phyloP scores from a whole-genome alignment of 1,140 invertebrate species.

The Euura saliciscinereae region DNA sequence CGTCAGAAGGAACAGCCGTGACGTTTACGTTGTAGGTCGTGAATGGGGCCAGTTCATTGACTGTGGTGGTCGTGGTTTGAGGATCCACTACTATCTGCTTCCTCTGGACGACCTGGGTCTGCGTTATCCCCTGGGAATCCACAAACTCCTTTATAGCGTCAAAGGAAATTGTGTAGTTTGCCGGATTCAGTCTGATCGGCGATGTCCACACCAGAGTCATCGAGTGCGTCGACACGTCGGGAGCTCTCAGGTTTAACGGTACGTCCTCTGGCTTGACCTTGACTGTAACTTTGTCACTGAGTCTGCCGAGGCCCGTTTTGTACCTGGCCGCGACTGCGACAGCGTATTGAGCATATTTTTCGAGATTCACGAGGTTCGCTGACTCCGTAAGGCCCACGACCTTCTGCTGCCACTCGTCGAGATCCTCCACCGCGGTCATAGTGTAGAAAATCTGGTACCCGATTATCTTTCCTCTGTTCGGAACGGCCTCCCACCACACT shows the following conservation, averaged over 20 bases:
- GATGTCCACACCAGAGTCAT: slow-evolving; percentile 92
- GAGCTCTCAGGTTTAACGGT: slow-evolving; percentile 82
- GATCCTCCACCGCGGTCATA: slow-evolving; percentile 89
- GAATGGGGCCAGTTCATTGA: slow-evolving; percentile 89
- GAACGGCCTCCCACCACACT: slow-evolving; percentile 96
- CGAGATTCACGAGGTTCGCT: slow-evolving; percentile 87
- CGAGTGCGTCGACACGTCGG: slow-evolving; percentile 86
- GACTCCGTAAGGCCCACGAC: slow-evolving; percentile 86
- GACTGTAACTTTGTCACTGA: slow-evolving; percentile 82
- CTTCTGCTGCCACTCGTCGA: slow-evolving; percentile 90
- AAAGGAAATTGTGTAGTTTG: slow-evolving; percentile 90
- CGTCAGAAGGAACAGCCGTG: slow-evolving; percentile 85
- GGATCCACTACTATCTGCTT: slow-evolving; percentile 75
- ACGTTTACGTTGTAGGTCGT: slow-evolving; percentile 96
- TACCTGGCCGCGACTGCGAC: slow-evolving; percentile 89
- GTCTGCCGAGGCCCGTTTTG: slow-evolving; percentile 71
- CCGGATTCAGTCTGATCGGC: slow-evolving; percentile 88
- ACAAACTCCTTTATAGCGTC: slow-evolving; percentile 95
- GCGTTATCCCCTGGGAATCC: slow-evolving; percentile 90
- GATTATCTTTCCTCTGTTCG: slow-evolving; percentile 79
- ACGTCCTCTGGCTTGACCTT: slow-evolving; percentile 92
- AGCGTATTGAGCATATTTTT: slow-evolving; percentile 90
- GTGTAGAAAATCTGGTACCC: slow-evolving; percentile 95
- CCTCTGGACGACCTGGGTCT: slow-evolving; percentile 81
- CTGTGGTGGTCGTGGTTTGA: slow-evolving; percentile 71